A percentile compares a stretch with the other conserved stretches of the same genome.
Conservation (phyloP, 2,113 vertebrate species). For the Etheostoma cragini region DNA sequence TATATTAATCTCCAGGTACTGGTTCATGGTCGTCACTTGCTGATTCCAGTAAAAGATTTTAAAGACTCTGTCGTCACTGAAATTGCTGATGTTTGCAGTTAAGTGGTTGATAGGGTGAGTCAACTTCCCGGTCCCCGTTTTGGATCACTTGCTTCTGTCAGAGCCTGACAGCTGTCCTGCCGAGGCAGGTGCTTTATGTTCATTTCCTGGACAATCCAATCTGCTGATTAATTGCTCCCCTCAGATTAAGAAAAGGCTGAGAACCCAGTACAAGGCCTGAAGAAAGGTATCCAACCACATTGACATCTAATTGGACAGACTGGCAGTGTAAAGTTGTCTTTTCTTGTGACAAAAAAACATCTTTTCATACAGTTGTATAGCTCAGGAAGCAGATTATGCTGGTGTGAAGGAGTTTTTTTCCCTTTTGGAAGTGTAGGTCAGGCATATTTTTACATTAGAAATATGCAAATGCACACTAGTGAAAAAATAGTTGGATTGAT, state of each 20-base stretch:
- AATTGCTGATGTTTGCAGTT: constrained; percentile 56
- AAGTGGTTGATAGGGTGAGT: constrained; percentile 57
- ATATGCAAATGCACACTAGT: constrained; percentile 59
- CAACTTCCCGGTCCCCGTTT: constrained; percentile 49
- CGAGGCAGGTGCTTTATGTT: constrained; percentile 74
- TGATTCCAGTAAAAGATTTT: constrained; percentile 11
- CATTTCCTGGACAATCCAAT: constrained; percentile 74
- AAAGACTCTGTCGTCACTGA: constrained; percentile 32
- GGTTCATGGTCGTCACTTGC: background rate
- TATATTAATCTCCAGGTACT: constrained; percentile 15
- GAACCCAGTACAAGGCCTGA: constrained; percentile 40
- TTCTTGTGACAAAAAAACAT: background rate
- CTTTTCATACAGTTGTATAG: background rate
- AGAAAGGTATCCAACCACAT: constrained; percentile 57
- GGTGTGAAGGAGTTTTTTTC: constrained; percentile 12
- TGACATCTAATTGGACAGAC: constrained; percentile 30
- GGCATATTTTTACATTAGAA: constrained; percentile 50
- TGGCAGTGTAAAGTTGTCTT: constrained; percentile 10
- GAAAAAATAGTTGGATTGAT: constrained; percentile 30
- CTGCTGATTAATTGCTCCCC: constrained; percentile 75
- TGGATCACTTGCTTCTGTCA: constrained; percentile 59
- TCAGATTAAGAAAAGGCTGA: constrained; percentile 55
- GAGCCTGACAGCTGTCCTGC: constrained; percentile 64
- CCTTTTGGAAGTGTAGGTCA: constrained; percentile 39
- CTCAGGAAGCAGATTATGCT: constrained; percentile 8